Evolutionary conservation across 2,888 invertebrate genomes (phyloP).

Genomic region (Odontocolon sp.): DNA sequence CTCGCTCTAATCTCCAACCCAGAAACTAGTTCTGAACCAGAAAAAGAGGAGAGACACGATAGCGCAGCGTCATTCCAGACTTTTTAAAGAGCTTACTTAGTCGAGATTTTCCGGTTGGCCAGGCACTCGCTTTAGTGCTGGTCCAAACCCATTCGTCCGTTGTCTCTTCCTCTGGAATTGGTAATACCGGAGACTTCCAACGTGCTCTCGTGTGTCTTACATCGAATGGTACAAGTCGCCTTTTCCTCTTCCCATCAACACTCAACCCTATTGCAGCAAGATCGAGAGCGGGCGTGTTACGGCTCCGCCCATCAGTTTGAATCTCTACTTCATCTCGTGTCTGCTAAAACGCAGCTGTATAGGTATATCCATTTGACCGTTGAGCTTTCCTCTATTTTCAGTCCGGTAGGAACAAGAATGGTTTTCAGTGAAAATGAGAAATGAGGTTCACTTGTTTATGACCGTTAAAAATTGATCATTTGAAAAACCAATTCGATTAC

Average conservation of each 20-base stretch:
- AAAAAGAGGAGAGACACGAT: constrained; percentile 28
- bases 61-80: constrained; percentile 46
- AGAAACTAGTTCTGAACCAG: constrained; percentile 43
- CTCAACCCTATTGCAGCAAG: constrained; percentile 1
- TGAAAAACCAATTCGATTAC: constrained; percentile 30
- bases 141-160: constrained; percentile 22
- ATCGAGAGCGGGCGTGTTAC: constrained; percentile 17
- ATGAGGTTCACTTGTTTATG: no score
- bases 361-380: neutral
- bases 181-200: constrained; percentile 36
- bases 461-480: no score
- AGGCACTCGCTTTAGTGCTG: constrained; percentile 24
- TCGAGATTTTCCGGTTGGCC: constrained; percentile 50
- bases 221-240: constrained; percentile 14
- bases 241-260: constrained; percentile 12
- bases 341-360: constrained; percentile 7
- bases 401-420: no score
- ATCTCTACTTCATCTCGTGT: neutral
- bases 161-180: constrained; percentile 32
- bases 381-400: constrained; percentile 15
- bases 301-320: constrained; percentile 19
- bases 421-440: no score
- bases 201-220: constrained; percentile 23
- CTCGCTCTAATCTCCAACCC: constrained; percentile 48
- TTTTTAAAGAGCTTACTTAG: constrained; percentile 60